These are phyloP conservation scores for Chelonus insularis DNA, from an alignment of 1,140 invertebrate genomes.

Conservation along the genomic window DNA sequence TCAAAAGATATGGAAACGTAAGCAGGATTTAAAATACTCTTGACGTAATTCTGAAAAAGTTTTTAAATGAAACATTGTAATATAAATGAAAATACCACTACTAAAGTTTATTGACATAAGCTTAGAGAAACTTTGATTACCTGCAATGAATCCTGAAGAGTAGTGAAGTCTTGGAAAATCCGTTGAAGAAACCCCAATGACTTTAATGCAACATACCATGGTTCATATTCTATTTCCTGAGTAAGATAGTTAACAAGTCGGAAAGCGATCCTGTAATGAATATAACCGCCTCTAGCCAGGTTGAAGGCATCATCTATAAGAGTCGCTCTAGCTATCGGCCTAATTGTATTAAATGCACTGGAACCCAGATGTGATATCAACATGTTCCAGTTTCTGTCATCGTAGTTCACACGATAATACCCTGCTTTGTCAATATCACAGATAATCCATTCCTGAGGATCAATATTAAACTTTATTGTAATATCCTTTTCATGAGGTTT, in stretches of 20 bases:
- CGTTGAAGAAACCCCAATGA: slow-evolving; percentile 46
- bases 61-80: not conserved
- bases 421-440: slow-evolving; percentile 56
- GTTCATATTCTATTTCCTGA: slow-evolving; percentile 60
- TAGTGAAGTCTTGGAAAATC: slow-evolving; percentile 34
- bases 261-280: slow-evolving; percentile 59
- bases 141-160: slow-evolving; percentile 31
- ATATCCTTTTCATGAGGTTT: slow-evolving; percentile 28
- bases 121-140: slow-evolving; percentile 31
- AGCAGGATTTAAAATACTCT: slow-evolving; percentile 32
- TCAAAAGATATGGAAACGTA: slow-evolving; percentile 36
- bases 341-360: slow-evolving; percentile 45
- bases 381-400: slow-evolving; percentile 57
- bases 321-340: slow-evolving; percentile 62
- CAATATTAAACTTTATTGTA: slow-evolving; percentile 1
- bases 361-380: slow-evolving; percentile 49
- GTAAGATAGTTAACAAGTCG: slow-evolving; percentile 59
- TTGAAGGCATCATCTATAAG: slow-evolving; percentile 67
- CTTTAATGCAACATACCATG: slow-evolving; percentile 60
- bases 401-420: slow-evolving; percentile 65
- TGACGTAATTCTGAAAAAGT: slow-evolving; percentile 33
- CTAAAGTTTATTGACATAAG: not conserved
- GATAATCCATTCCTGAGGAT: slow-evolving; percentile 54
- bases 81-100: not conserved
- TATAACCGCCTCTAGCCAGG: slow-evolving; percentile 53